These are phyloP conservation scores for Prorops nasuta DNA, from an alignment of 1,140 invertebrate genomes.

Conservation along the genomic window DNA sequence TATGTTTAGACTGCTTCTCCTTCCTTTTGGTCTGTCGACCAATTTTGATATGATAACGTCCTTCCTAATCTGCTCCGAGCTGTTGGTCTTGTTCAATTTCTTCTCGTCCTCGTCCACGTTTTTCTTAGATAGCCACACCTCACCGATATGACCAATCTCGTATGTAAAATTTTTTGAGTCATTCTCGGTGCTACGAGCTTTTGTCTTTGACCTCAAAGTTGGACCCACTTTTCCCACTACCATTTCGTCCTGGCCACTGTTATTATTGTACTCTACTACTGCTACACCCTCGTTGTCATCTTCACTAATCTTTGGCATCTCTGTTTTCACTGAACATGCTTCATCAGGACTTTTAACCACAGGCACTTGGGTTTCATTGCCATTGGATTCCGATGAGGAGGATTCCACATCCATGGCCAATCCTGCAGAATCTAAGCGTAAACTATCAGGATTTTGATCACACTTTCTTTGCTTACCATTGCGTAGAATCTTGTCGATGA, in stretches of 20 bases:
- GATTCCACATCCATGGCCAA: conserved; percentile 58
- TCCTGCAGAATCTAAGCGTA: too few relatives aligned
- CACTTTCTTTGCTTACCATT: too few relatives aligned
- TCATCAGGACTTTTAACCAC: conserved; percentile 26
- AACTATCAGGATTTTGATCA: too few relatives aligned
- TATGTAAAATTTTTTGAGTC: too few relatives aligned
- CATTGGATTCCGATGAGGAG: conserved; percentile 60
- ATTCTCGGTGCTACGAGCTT: too few relatives aligned
- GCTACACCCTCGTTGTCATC: conserved; percentile 41
- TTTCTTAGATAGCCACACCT: conserved; percentile 8
- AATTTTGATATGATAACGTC: conserved; percentile 39
- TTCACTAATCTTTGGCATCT: conserved; percentile 48
- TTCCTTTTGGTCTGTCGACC: conserved; percentile 35
- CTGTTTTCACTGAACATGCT: conserved; percentile 33
- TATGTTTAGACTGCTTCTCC: conserved; percentile 48
- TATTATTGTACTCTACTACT: conserved; percentile 45
- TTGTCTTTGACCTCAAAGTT: conserved; percentile 51
- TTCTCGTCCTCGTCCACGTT: conserved; percentile 17
- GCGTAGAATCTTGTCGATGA: too few relatives aligned
- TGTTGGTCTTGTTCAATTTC: conserved; percentile 24
- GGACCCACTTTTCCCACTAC: too few relatives aligned
- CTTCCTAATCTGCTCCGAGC: conserved; percentile 34
- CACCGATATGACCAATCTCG: background rate
- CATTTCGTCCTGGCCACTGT: conserved; percentile 37
- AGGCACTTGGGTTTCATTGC: conserved; percentile 29